These are phyloP conservation scores for Pocillopora verrucosa DNA, from an alignment of 64 coral and sea anemone genomes.

Conservation along the genomic window DNA sequence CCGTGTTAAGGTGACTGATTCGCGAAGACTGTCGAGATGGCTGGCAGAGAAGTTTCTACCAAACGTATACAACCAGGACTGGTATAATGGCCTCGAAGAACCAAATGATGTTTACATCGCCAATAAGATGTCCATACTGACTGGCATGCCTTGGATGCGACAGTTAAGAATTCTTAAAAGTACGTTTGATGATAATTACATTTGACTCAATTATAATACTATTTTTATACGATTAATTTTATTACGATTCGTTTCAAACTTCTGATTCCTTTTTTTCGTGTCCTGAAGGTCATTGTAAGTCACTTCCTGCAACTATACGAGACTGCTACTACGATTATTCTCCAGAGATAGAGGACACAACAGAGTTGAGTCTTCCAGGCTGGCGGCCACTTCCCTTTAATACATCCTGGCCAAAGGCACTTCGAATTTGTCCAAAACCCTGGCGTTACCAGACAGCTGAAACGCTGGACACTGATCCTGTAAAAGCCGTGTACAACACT, in stretches of 20 bases:
- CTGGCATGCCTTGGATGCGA: not conserved
- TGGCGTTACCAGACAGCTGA: not conserved
- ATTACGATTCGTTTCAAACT: no score
- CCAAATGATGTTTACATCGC: not conserved
- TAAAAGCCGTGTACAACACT: not conserved
- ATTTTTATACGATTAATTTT: no score
- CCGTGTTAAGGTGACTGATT: not conserved
- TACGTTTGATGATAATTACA: no score
- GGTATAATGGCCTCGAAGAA: not conserved
- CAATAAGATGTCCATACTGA: not conserved
- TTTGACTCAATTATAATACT: no score
- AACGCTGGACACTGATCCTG: not conserved
- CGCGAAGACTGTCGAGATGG: not conserved
- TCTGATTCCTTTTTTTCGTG: not conserved
- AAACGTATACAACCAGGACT: not conserved
- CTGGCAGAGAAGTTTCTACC: not conserved
- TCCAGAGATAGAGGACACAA: not conserved
- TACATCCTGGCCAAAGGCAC: slow-evolving; percentile 1
- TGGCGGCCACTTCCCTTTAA: not conserved
- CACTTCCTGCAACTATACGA: not conserved
- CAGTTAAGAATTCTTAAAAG: not conserved
- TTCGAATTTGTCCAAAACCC: slow-evolving; percentile 27
- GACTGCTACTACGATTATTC: not conserved
- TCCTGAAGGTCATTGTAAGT: not conserved
- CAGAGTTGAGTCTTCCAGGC: not conserved